Evolutionary conservation across 2,113 vertebrate genomes (phyloP).

Genomic region (Siphamia tubifer): DNA sequence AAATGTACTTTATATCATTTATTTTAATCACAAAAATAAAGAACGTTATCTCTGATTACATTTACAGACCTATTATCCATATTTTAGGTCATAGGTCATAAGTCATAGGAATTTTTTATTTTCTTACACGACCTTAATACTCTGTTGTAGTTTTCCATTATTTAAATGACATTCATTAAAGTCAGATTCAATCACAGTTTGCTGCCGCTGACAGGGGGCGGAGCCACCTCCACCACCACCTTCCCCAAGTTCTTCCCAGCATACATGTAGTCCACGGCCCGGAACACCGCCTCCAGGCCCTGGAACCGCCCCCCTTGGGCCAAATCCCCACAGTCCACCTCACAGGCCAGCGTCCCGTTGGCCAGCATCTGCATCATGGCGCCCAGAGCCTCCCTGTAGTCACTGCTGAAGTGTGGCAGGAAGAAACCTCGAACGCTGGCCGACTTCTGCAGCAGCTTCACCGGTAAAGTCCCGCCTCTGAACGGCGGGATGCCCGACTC

Average conservation of each 20-base stretch:
- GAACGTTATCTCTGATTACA: not conserved
- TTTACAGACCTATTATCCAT: too few relatives aligned
- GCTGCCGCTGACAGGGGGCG: conserved; percentile 80
- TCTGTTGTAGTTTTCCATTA: too few relatives aligned
- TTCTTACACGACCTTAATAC: too few relatives aligned
- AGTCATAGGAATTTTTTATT: too few relatives aligned
- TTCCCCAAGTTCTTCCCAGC: conserved; percentile 91
- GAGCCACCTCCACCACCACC: conserved; percentile 89
- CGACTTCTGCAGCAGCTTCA: conserved; percentile 88
- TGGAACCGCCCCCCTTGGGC: conserved; percentile 83
- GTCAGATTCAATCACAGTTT: conserved; percentile 82
- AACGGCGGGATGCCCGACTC: conserved; percentile 82
- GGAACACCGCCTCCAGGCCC: conserved; percentile 90
- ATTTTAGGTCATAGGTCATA: too few relatives aligned
- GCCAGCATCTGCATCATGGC: conserved; percentile 84
- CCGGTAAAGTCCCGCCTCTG: conserved; percentile 79
- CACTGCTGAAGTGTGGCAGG: conserved; percentile 84
- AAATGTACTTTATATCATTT: not conserved
- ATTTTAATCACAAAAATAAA: conserved; percentile 36
- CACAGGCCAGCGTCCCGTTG: conserved; percentile 84
- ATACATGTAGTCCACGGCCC: conserved; percentile 93
- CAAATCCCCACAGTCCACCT: conserved; percentile 86
- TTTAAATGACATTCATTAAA: not conserved
- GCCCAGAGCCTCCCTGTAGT: conserved; percentile 82
- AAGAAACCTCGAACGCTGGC: conserved; percentile 90